Conservation (phyloP, 2,888 invertebrate genomes). For the Beris morrisii region DNA sequence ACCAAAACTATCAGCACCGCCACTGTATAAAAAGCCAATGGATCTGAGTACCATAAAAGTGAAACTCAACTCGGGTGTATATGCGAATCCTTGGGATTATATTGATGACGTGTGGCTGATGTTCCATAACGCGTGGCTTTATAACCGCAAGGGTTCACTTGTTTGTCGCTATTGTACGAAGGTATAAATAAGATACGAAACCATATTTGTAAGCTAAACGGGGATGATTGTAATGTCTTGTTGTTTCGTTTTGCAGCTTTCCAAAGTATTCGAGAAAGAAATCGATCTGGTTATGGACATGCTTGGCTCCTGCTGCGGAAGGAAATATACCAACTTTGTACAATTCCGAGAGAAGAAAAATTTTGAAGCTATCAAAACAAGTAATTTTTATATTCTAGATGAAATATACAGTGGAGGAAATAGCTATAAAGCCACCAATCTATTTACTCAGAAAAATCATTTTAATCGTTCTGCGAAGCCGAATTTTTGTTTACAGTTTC, state of each 20-base stretch:
- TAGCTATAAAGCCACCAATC: no score
- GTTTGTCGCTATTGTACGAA: conserved; percentile 98
- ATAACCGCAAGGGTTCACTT: conserved; percentile 95
- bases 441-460: no score
- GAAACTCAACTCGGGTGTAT: conserved; percentile 91
- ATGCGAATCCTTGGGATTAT: conserved; percentile 98
- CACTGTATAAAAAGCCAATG: conserved; percentile 94
- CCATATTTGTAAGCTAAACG: not conserved
- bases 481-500: no score
- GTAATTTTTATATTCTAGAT: no score
- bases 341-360: conserved; percentile 96
- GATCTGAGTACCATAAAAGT: conserved; percentile 93
- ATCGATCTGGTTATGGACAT: conserved; percentile 99
- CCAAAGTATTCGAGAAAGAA: conserved; percentile 96
- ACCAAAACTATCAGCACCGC: no score
- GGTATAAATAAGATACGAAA: conserved; percentile 65
- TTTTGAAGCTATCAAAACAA: conserved; percentile 98
- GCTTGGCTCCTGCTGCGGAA: conserved; percentile 97
- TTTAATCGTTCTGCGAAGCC: no score
- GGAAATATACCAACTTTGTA: conserved; percentile 96
- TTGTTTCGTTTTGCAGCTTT: conserved; percentile 66
- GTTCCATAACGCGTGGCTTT: conserved; percentile 99
- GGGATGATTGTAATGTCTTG: conserved; percentile 25
- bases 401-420: no score
- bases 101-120: conserved; percentile 99